phyloP scores from a whole-genome alignment of 1,140 invertebrate genomes.

The Nasonia giraulti region DNA sequence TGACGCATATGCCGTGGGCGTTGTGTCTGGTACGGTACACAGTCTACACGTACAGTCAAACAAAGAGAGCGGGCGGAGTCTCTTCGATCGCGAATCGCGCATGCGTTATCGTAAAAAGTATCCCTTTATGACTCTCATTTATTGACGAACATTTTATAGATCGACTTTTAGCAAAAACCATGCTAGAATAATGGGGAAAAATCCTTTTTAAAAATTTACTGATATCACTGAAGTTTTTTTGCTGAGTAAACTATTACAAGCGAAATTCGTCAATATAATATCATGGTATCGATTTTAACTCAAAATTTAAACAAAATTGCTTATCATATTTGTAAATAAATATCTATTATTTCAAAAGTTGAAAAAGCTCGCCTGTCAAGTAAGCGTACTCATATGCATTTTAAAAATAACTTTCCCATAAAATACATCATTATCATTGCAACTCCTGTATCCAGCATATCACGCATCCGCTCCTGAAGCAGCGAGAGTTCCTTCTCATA shows the following conservation, averaged over 20 bases:
- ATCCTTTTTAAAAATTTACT: not conserved
- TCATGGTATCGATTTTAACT: no score
- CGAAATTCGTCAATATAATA: no score
- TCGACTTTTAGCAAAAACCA: not conserved
- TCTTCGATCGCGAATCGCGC: constrained; percentile 41
- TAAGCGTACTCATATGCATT: not conserved
- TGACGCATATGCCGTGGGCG: constrained; percentile 42
- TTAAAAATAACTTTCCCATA: not conserved
- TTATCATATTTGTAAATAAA: no score
- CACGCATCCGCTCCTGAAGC: not conserved
- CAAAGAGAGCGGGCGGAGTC: constrained; percentile 38
- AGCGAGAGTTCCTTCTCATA: not conserved
- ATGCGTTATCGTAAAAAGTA: constrained; percentile 40
- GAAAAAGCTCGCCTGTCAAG: no score
- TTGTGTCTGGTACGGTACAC: not conserved
- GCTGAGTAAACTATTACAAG: not conserved
- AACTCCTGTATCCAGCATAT: not conserved
- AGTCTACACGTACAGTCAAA: not conserved
- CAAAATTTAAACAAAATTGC: no score
- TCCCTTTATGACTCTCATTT: not conserved
- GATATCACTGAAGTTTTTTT: not conserved
- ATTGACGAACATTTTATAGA: not conserved
- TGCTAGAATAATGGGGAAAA: not conserved
- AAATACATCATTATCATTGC: not conserved
- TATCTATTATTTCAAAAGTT: no score